Base-by-base conservation (phyloP, 53 echinoderm and acorn worm genomes). In the Arbacia lixula region DNA sequence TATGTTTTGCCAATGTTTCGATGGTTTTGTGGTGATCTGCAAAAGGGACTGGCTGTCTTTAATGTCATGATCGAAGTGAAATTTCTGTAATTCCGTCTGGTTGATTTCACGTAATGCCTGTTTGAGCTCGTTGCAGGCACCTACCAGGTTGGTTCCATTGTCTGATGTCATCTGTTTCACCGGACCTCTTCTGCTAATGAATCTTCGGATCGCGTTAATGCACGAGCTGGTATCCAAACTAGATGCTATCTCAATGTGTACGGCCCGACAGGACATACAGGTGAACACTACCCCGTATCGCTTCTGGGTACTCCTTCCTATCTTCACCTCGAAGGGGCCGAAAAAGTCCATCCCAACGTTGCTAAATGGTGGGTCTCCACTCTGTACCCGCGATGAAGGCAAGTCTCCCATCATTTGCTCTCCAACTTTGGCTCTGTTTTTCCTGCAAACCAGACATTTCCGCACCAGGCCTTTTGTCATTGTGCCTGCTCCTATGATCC, bases 401-500 rank as follows among this genome's bases (percentile, higher is more conserved):
- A 66, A 66, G 16, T 66, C 67, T 66, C 29, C 67, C 67, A 66
- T 66, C 29, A 66, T 6, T 33, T 66, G 67, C 16, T 36, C 29
- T 31, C 67, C 67, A 8, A 8, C 12, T 4, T 27, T 12, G 12
- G 67, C 37, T 6, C 30, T 76, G 27, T 26, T 35, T 24, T 28
- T 71, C 71, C 26, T 71, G 71, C 71, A 71, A 25, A 72, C 14
- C 64, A 89, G 64, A 37, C 89, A 89, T 14, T 85, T 66, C 10
- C 89, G 85, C 26, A 85, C 76, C 49, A 85, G n/a, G n/a, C n/a
- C n/a, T n/a, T 43, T 42, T 60, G 36, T 42, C 86, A 16, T 9
- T 28, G 83, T 68, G 8, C 89, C 84, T 22, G 60, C 89, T 26
- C 57, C 65, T 32, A 84, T 5, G 5, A 90, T 65, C 84, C 89